Evolutionary conservation across 2,888 invertebrate species (phyloP), one percentile per base, ranked within the genome.

Genomic region (Perdita meconis): DNA sequence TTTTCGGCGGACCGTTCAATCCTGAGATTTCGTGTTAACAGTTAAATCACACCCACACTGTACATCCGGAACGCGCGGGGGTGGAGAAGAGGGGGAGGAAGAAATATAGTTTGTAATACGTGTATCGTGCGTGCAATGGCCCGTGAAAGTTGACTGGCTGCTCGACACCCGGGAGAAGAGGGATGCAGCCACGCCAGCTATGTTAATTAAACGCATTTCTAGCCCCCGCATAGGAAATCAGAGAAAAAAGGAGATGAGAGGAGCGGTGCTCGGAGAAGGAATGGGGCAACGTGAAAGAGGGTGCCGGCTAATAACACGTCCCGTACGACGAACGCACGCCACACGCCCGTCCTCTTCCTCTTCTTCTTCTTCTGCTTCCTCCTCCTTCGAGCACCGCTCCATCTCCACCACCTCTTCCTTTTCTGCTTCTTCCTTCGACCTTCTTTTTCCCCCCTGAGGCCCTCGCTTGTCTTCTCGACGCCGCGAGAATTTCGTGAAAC

Each of bases 171-270:
- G 79, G 60, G 81, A 82, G 87, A 84, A 84, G 89, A 88, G 90
- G 90, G 89, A 88, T 89, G 87, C 83, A 84, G 83, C 86, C 87
- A 87, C 86, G 87, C 88, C 89, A 91, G 88, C 90, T 90, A 91
- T 91, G 91, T 91, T 91, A 91, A 91, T 91, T 91, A 90, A 91
- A 90, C 89, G 89, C 90, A 86, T 89, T 90, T 89, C 89, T 88
- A 89, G 89, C 86, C 87, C 86, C 83, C 86, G 87, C 87, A 83
- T 81, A 88, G 84, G 83, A 84, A 85, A 87, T 83, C 77, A 80
- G 80, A 82, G 77, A 85, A 85, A 85, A 85, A 84, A 82, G 78
- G 72, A 74, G 76, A 73, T 47, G 80, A 79, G 79, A 71, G 72
- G 66, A 66, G 73, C 73, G 71, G 68, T 75, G 79, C 78, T 79